Evolutionary conservation across 64 coral and sea anemone genomes (phyloP).

Genomic region (Dendrophyllia cribrosa): DNA sequence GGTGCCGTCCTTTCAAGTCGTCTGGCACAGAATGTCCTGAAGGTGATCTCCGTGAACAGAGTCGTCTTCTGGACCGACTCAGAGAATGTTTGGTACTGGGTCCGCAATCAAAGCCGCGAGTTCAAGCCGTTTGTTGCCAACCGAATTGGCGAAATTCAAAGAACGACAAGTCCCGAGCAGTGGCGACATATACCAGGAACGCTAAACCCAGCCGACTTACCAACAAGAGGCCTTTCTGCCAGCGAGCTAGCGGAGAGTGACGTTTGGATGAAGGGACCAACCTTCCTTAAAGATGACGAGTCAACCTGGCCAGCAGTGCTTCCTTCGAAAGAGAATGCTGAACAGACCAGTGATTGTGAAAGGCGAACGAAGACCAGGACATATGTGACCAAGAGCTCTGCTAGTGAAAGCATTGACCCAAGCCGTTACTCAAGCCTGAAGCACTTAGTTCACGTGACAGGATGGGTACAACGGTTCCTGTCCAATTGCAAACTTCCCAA

Average conservation of each 20-base stretch:
- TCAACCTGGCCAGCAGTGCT: too few relatives aligned
- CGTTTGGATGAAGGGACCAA: conserved; percentile 34
- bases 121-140: conserved; percentile 79
- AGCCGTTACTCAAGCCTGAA: too few relatives aligned
- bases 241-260: conserved; percentile 18
- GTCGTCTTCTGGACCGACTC: conserved; percentile 46
- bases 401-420: too few relatives aligned
- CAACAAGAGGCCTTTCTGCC: conserved; percentile 35
- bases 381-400: too few relatives aligned
- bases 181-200: conserved; percentile 42
- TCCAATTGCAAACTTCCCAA: too few relatives aligned
- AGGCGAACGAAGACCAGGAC: too few relatives aligned
- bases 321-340: too few relatives aligned
- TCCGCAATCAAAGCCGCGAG: conserved; percentile 9
- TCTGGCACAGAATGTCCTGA: conserved; percentile 46
- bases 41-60: conserved; percentile 24
- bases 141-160: conserved; percentile 49
- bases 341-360: too few relatives aligned
- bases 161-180: conserved; percentile 20
- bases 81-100: conserved; percentile 42
- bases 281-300: conserved; percentile 33
- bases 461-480: too few relatives aligned
- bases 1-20: conserved; percentile 46
- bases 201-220: conserved; percentile 39
- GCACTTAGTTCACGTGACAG: too few relatives aligned